Base-by-base conservation (phyloP, 2,113 vertebrate genomes). In the Rhagologus leucostigma region DNA sequence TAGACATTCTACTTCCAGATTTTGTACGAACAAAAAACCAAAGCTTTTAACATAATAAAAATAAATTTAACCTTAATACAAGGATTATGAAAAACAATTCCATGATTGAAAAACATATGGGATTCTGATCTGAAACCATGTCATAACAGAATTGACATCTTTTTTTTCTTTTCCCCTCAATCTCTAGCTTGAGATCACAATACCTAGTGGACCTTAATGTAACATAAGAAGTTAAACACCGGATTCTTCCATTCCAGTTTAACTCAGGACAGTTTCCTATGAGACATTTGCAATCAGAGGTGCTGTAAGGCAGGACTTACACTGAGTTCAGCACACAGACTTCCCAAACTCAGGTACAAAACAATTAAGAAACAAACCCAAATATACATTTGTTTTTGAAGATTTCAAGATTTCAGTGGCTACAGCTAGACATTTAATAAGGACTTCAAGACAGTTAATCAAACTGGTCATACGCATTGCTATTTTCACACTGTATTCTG, bases 31-130 rank as follows among this genome's bases (percentile, higher is more conserved):
- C 32, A 93, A 89, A 94, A 3, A 42, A 3, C 13, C 32, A 69
- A 71, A 83, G 95, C 94, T 96, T 96, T 96, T 84, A 95, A 76
- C 46, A 32, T 91, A 93, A 96, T 83, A 96, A 89, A 92, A 95
- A 91, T 85, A 85, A 77, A 90, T 94, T 53, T 88, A 96, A 96
- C 79, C 95, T 68, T 90, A 97, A 97, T 97, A 95, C 87, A 93
- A 78, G 95, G 95, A 97, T 96, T 96, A 97, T 3, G 3, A 87
- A 96, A 95, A 93, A 50, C 78, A 89, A 93, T 87, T 90, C 84
- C 67, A 29, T 55, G 55, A 91, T 80, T 87, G 84, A 93, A 96
- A 96, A 95, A 67, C 89, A 96, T 91, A 96, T n/a, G 91, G 55
- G 75, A 80, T 78, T 82, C 91, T 74, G 63, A 93, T 77, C 79